A percentile compares a stretch with the other conserved stretches of the same genome.
Evolutionary conservation across 2,113 vertebrate species (phyloP).

Genomic region (Rhabdornis inornatus): DNA sequence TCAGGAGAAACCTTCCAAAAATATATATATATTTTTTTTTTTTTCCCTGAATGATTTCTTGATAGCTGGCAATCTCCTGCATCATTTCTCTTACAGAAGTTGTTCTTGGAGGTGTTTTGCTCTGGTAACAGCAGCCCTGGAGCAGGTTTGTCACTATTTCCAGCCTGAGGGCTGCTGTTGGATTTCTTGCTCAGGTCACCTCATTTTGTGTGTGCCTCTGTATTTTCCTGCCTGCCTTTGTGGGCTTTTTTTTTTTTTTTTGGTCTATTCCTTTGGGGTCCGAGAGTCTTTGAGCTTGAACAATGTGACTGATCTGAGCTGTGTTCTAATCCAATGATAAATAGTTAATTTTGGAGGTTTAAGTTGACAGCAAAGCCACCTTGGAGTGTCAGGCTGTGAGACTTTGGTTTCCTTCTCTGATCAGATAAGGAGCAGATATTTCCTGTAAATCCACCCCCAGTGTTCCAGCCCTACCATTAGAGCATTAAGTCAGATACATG

Average conservation of each 20-base stretch:
- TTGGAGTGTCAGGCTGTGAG: constrained; percentile 12
- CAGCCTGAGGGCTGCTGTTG: neutral
- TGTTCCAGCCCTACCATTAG: constrained; percentile 14
- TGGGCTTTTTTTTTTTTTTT: neutral
- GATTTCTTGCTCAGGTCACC: neutral
- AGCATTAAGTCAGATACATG: constrained; percentile 43
- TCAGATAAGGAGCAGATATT: constrained; percentile 56
- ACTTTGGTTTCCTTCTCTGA: constrained; percentile 38
- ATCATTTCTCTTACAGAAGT: neutral
- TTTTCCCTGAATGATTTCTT: neutral
- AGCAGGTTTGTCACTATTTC: neutral
- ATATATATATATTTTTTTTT: neutral
- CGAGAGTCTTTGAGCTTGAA: neutral
- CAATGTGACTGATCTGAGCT: neutral
- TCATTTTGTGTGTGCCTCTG: neutral
- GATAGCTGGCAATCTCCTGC: constrained; percentile 3
- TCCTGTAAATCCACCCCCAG: constrained; percentile 31
- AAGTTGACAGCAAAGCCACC: constrained; percentile 18
- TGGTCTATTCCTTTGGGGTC: neutral
- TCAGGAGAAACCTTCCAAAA: neutral
- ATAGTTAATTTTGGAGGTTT: constrained; percentile 49
- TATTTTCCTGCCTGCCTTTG: neutral
- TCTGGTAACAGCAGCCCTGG: neutral
- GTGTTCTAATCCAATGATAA: neutral
- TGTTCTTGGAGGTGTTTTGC: neutral